These are phyloP conservation scores for Echinops telfairi DNA, from an alignment of 2,113 vertebrate genomes.

Conservation along the genomic window DNA sequence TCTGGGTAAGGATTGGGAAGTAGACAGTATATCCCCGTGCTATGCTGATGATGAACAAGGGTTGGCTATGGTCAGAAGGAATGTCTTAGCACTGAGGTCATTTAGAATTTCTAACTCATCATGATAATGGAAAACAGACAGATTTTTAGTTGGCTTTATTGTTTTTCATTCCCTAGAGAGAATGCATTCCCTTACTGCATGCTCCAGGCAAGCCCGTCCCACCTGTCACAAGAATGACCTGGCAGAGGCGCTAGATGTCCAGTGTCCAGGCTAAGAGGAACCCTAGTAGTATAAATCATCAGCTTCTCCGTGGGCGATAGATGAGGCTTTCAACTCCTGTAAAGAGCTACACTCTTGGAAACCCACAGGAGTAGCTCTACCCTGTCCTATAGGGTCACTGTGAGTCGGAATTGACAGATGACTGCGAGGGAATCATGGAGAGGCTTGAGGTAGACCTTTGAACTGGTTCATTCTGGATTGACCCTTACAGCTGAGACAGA, in stretches of 20 bases:
- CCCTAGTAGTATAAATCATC: too few species aligned
- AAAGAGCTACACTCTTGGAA: too few species aligned
- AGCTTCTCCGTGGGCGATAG: too few species aligned
- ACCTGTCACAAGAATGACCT: background rate
- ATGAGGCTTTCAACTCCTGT: too few species aligned
- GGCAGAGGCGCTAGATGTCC: background rate
- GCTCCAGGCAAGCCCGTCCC: too few species aligned
- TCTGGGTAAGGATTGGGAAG: background rate
- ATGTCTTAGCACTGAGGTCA: background rate
- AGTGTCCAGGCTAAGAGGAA: background rate
- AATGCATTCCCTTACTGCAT: background rate
- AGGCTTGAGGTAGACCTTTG: background rate
- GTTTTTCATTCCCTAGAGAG: background rate
- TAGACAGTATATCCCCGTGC: background rate
- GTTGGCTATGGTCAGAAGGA: background rate
- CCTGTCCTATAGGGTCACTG: too few species aligned
- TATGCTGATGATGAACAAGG: background rate
- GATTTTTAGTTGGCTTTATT: conserved; percentile 3
- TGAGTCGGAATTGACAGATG: too few species aligned
- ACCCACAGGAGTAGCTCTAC: too few species aligned
- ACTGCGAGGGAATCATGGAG: background rate
- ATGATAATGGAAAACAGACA: background rate
- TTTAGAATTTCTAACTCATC: background rate
- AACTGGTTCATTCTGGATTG: background rate
- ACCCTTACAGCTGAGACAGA: too few species aligned